Evolutionary conservation across 1,140 invertebrate species (phyloP).

Genomic region (Drosophila sp.): DNA sequence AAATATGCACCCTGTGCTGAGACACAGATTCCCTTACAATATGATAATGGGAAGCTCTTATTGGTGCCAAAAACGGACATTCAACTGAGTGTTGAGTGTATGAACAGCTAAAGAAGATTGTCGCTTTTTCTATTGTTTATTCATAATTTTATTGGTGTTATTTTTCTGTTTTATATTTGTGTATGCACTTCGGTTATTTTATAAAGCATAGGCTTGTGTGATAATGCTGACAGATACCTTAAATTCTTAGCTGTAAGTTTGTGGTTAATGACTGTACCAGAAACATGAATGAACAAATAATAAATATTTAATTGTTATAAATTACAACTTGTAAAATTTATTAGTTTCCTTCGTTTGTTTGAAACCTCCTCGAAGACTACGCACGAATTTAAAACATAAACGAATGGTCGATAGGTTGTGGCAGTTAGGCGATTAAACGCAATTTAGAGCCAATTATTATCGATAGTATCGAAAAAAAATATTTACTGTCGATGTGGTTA

Average conservation of each 20-base stretch:
- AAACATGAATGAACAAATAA: slow-evolving; percentile 65
- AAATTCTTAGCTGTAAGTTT: slow-evolving; percentile 44
- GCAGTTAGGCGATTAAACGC: too few species aligned
- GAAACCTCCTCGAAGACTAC: too few species aligned
- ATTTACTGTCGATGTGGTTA: slow-evolving; percentile 11
- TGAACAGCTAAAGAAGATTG: slow-evolving; percentile 28
- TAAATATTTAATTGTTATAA: slow-evolving; percentile 52
- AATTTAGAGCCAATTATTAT: neutral
- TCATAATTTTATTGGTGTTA: slow-evolving; percentile 23
- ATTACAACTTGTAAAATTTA: too few species aligned
- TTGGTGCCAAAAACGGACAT: slow-evolving; percentile 77
- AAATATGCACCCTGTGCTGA: slow-evolving; percentile 60
- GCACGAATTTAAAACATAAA: too few species aligned
- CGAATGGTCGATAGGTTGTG: too few species aligned
- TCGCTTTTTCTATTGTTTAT: neutral
- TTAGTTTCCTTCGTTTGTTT: too few species aligned
- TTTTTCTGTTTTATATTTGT: slow-evolving; percentile 46
- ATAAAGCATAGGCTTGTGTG: slow-evolving; percentile 64
- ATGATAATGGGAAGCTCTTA: slow-evolving; percentile 84
- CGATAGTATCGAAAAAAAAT: too few species aligned
- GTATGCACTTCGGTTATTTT: slow-evolving; percentile 42
- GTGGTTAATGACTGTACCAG: slow-evolving; percentile 34
- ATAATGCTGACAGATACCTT: slow-evolving; percentile 66
- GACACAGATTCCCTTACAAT: slow-evolving; percentile 83
- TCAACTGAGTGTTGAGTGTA: slow-evolving; percentile 54